These are phyloP conservation scores for Psettodes erumei DNA, from an alignment of 2,113 vertebrate genomes.

Conservation along the genomic window DNA sequence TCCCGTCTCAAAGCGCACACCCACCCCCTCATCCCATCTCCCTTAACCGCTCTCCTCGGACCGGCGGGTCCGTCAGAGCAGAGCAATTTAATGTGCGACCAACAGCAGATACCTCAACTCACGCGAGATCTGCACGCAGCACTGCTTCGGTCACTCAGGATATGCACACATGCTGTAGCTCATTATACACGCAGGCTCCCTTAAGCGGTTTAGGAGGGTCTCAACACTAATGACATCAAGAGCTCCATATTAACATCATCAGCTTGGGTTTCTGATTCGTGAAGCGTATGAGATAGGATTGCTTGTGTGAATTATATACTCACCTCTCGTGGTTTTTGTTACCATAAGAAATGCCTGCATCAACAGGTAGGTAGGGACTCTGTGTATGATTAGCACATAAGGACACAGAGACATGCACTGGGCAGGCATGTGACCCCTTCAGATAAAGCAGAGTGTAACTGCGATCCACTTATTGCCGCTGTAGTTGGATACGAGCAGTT, in stretches of 20 bases:
- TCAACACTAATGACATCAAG: not conserved
- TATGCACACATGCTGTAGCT: not conserved
- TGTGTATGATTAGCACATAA: not conserved
- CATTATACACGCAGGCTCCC: not conserved
- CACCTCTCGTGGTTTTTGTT: not conserved
- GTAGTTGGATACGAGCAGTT: not conserved
- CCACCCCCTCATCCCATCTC: not conserved
- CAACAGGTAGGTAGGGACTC: not conserved
- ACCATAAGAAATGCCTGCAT: not conserved
- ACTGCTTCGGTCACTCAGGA: not conserved
- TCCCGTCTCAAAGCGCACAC: not conserved
- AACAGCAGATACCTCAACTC: slow-evolving; percentile 2
- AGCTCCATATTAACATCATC: not conserved
- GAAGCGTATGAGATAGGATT: too few relatives aligned
- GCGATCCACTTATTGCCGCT: not conserved
- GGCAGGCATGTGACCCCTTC: not conserved
- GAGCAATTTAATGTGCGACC: slow-evolving; percentile 7
- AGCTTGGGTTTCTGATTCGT: too few relatives aligned
- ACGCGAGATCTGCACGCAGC: not conserved
- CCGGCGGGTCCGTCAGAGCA: slow-evolving; percentile 4
- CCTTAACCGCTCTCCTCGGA: slow-evolving; percentile 19
- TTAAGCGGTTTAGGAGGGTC: not conserved
- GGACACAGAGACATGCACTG: not conserved
- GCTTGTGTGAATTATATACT: too few relatives aligned
- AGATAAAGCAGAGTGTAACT: not conserved